phyloP scores from a whole-genome alignment of 2,797 vertebrate species.

The Enteromius anoplus region DNA sequence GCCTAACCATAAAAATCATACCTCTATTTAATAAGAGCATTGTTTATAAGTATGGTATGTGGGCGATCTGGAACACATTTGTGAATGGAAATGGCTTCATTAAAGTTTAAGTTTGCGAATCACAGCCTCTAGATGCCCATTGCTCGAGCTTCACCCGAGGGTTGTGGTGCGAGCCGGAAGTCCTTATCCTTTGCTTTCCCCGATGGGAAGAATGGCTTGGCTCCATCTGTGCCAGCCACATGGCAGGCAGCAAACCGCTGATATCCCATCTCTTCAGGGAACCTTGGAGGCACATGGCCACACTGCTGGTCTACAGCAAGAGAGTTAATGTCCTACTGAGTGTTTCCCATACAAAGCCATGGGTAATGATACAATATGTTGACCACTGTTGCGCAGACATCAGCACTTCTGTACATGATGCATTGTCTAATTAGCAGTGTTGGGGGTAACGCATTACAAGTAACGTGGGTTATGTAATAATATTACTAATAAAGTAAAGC shows the following conservation, averaged over 20 bases:
- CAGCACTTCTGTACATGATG: background rate
- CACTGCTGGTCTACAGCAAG: constrained; percentile 16
- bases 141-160: constrained; percentile 6
- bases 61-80: constrained; percentile 15
- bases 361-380: background rate
- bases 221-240: constrained; percentile 36
- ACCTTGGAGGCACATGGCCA: background rate
- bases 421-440: background rate
- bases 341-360: constrained; percentile 4
- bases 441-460: too few species aligned
- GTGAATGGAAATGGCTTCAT: constrained; percentile 37
- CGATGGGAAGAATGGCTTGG: background rate
- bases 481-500: too few species aligned
- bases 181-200: constrained; percentile 19
- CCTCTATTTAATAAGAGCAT: background rate
- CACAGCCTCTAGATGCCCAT: constrained; percentile 10
- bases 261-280: constrained; percentile 15
- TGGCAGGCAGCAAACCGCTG: constrained; percentile 23
- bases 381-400: background rate
- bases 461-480: too few species aligned
- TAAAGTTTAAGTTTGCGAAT: constrained; percentile 33
- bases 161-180: background rate
- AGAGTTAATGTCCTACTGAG: background rate
- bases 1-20: background rate
- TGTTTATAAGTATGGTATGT: background rate